Evolutionary conservation across 2,113 vertebrate species (phyloP), one percentile per base, ranked within the genome.

Genomic region (Chaenogobius annularis): DNA sequence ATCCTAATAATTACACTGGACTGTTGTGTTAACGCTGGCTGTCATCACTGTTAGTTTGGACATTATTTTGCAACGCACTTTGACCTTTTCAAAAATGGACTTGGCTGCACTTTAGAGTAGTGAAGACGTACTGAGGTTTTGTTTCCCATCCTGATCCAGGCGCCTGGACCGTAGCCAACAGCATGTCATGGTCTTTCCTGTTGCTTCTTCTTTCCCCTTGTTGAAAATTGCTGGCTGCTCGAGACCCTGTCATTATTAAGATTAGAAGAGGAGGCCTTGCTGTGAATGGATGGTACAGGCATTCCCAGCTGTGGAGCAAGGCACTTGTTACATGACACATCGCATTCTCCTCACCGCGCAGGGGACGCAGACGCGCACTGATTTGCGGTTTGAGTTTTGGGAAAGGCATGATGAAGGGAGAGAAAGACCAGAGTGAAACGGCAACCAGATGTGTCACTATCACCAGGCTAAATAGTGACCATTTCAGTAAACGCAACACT

Each of bases 221-320:
- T 84, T 84, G 84, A 82, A 89, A 86, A 89, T 79, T 48, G 69
- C 80, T 79, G 79, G 79, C 74, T 71, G 80, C 76, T 69, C 3
- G 64, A 75, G 83, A 86, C 88, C 90, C 91, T 89, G 83, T 93
- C 80, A 92, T 94, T 94, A 92, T 81, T 70, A 66, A 77, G 85
- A 90, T 89, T 83, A 90, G 79, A 88, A 80, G 85, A 90, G 83
- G 74, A 77, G 69, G 72, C 68, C 64, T 35, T 10, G 76, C 68
- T 70, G 69, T 69, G 69, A 83, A 40, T 71, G 81, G 84, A 82
- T 68, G 79, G 14, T 69, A 69, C 66, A n/a, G 61, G 62, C 83
- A 66, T 82, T 88, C 74, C 75, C 86, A 90, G 88, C 88, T 89
- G 85, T 88, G 72, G 64, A 75, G 67, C 26, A 68, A 66, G 54